Evolutionary conservation across 1,140 invertebrate species (phyloP), one percentile per base, ranked within the genome.

Genomic region (Ectropis grisescens): DNA sequence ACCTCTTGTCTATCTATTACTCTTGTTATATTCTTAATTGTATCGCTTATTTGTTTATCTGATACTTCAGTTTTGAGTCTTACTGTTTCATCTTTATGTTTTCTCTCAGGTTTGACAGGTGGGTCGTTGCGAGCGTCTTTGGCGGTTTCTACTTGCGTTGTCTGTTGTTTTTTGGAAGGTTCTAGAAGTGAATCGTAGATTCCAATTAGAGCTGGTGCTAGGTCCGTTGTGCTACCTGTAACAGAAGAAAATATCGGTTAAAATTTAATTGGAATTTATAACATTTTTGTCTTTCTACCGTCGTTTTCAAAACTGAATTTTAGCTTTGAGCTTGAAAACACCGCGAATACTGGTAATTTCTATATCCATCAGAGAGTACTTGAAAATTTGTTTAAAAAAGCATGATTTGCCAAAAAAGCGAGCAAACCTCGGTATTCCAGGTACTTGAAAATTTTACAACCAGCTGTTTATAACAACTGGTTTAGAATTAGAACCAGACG

Each of bases 221-320:
- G 58, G 47, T 87, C 85, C 26, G 85, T 85, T 53, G 83, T 85
- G 55, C 85, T 87, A 65, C 85, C 85, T 87, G 80, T 11, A 80
- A 82, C 51, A 59, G 72, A 53, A 47, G 19, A 35, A 44, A 37
- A 35, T 15, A 22, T 14, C 6, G n/a, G 14, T 24, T 38, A 22
- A 33, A 13, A 19, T 19, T 19, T 28, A 9, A 15, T 28, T 35
- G 5, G 9, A 12, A 9, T 24, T 13, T 11, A 13, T 6, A 11
- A 8, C 10, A 16, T 23, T 33, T 2, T 12, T 5, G 10, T 12
- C 22, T 11, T 24, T n/a, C n/a, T n/a, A n/a, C n/a, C n/a, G n/a
- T n/a, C n/a, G n/a, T n/a, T 31, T 23, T 33, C 33, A 23, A 33
- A 37, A 16, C 30, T 11, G 12, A 26, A 29, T 22, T 22, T 22